Conservation (phyloP, 2,888 invertebrate species). For the Lasioglossum leucozonium region DNA sequence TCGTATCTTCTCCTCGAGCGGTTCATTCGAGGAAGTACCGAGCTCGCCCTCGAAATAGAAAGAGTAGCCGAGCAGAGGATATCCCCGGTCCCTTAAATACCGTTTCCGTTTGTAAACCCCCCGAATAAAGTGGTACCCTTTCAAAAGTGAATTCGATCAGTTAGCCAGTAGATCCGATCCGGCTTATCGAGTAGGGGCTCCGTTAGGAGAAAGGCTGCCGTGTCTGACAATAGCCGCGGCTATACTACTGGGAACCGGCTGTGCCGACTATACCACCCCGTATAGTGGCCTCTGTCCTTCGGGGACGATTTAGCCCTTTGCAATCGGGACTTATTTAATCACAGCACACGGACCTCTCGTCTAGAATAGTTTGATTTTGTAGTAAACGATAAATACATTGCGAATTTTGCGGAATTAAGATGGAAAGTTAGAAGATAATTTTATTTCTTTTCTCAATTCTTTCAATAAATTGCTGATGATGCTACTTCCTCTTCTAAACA, state of each 20-base stretch:
- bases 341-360: too few relatives aligned
- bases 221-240: constrained; percentile 73
- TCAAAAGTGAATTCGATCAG: constrained; percentile 26
- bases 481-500: too few relatives aligned
- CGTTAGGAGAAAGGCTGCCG: constrained; percentile 50
- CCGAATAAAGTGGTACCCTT: constrained; percentile 25
- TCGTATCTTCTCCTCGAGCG: neutral
- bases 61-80: neutral
- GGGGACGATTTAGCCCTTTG: neutral
- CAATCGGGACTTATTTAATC: neutral
- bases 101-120: constrained; percentile 34
- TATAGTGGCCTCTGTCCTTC: neutral
- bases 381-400: too few relatives aligned
- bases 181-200: constrained; percentile 52
- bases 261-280: constrained; percentile 31
- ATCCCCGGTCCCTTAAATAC: constrained; percentile 12
- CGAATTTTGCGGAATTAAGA: too few relatives aligned
- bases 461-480: too few relatives aligned
- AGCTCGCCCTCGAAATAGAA: neutral
- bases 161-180: constrained; percentile 39
- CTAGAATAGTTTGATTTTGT: too few relatives aligned
- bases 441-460: too few relatives aligned
- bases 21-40: neutral
- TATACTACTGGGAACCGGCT: constrained; percentile 71
- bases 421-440: too few relatives aligned